Evolutionary conservation across 2,113 vertebrate species (phyloP), one percentile per base, ranked within the genome.

Genomic region (Pantherophis guttatus): DNA sequence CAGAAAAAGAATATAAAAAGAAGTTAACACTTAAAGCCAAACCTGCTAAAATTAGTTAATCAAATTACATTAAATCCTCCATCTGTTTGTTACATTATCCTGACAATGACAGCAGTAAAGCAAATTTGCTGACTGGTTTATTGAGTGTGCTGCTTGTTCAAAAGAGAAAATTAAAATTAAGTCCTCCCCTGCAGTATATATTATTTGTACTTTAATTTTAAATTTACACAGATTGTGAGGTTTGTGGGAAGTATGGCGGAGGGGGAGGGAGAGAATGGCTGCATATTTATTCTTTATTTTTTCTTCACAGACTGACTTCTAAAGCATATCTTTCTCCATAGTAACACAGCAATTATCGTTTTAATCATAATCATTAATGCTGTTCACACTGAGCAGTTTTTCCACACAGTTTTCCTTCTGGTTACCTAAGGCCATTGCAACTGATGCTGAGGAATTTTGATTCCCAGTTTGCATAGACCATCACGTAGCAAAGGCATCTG

Each of bases 11-110:
- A 96, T 95, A 94, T 94, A 97, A 97, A 97, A 97, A 96, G 91
- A 96, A 96, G 87, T 94, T 95, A 96, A 94, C 58, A 89, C 90
- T 96, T 95, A 92, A 75, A 97, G 55, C 88, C 92, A 96, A 97
- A 90, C 86, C 93, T 97, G 92, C 96, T 97, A 97, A 97, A 97
- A 97, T 96, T 97, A 97, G 90, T 93, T 95, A 96, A 97, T 39
- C 90, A 97, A 96, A 97, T 96, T 93, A 88, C 93, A 95, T 96
- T 95, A 97, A 96, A 96, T 92, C 85, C 87, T 97, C 95, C 94
- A 95, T 97, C 95, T 97, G 91, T 94, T 97, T 97, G 50, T 92
- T 95, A 93, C 87, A 96, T 96, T 97, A 96, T 96, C 87, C 53
- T 95, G 93, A 96, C 75, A 95, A 95, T 95, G 91, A 95, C 62